Conservation (phyloP, 35 echinoderm and acorn worm species). For the Lytechinus pictus region DNA sequence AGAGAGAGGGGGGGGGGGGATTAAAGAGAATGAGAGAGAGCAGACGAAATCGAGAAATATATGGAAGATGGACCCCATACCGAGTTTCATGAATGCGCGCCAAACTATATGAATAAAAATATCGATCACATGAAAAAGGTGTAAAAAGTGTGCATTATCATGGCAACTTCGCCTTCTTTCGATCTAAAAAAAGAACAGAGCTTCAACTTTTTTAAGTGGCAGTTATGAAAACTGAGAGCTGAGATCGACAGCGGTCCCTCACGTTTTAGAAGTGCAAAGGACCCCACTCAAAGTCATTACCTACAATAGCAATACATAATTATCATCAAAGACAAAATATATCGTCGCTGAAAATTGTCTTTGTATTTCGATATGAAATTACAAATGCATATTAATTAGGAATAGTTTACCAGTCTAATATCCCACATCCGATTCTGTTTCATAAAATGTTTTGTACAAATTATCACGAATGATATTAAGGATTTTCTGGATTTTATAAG, state of each 20-base stretch:
- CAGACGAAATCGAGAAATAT: neutral
- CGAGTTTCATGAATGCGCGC: neutral
- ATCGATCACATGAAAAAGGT: neutral
- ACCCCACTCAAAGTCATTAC: neutral
- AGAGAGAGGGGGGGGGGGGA: too few species aligned
- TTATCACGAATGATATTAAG: neutral
- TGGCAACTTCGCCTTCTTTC: neutral
- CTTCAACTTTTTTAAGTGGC: neutral
- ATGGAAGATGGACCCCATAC: neutral
- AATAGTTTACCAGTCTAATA: neutral
- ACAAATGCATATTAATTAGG: neutral
- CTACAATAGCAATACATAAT: neutral
- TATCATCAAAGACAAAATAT: neutral
- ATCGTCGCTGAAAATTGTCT: neutral
- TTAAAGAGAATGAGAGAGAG: neutral
- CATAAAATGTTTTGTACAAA: neutral
- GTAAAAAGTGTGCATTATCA: neutral
- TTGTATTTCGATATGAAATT: neutral
- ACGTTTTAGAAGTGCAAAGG: neutral
- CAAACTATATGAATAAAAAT: conserved; percentile 14
- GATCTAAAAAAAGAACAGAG: neutral
- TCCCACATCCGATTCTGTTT: neutral
- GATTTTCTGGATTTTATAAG: too few species aligned
- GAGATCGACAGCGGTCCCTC: neutral
- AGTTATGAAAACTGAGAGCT: neutral